Evolutionary conservation across 2,113 vertebrate species (phyloP), one percentile per base, ranked within the genome.

Genomic region (Sebastes schlegelii): DNA sequence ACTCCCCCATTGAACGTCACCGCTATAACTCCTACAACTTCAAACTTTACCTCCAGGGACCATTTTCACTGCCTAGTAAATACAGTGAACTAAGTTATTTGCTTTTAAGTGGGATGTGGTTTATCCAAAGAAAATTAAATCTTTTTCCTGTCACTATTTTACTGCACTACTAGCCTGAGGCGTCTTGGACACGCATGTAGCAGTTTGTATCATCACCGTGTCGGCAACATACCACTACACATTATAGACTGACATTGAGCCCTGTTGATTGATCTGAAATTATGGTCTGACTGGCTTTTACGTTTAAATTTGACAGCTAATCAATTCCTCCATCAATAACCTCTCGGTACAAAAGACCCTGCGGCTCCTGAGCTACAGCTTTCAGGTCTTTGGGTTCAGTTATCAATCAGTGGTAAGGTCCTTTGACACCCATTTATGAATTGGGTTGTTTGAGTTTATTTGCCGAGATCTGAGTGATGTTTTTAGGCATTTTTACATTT

Each of bases 321-420:
- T 93, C 93, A 90, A 92, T 94, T 40, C 8, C 62, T 77, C 69
- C 66, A 74, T 91, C 89, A 84, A 88, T 91, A 83, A 74, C 40
- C 40, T 67, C 70, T 80, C 26, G 14, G 17, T 80, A 42, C 51
- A 69, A 73, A 73, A 86, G 64, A 57, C 82, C 89, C 84, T 11
- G 75, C 14, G 63, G 86, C 90, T 67, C 26, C 60, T 73, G 82
- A 89, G 65, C 80, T 83, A 48, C 90, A 72, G 77, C 85, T 79
- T 0, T 6, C 55, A 74, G 73, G 84, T 89, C 88, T 79, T 48
- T n/a, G 76, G 84, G 68, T 86, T 87, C 80, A 79, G 17, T 55
- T 34, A 70, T 88, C 77, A 91, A 90, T 93, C 89, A 87, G 86
- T 64, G 4, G 6, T 8, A 6, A 23, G 74, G 67, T 80, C 81